Evolutionary conservation across 2,888 invertebrate species (phyloP).

Genomic region (Fragum whitleyi): DNA sequence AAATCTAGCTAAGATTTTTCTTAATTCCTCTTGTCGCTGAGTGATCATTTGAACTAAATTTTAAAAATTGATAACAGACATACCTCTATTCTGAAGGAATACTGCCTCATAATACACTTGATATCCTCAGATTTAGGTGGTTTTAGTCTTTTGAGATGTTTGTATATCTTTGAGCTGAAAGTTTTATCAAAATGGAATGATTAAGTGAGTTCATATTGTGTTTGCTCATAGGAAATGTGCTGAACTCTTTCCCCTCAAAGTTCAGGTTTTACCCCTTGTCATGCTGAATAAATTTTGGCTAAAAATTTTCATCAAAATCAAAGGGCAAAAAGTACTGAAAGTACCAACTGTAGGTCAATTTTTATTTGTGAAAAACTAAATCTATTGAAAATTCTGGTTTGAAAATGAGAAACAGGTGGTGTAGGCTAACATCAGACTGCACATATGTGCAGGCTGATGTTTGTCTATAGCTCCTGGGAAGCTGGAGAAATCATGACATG

Average conservation of each 20-base stretch:
- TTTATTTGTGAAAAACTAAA: too few species aligned
- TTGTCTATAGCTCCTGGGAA: too few species aligned
- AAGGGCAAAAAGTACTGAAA: too few species aligned
- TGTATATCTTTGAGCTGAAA: slow-evolving; percentile 15
- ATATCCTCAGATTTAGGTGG: neutral
- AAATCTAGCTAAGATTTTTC: slow-evolving; percentile 30
- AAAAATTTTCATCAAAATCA: too few species aligned
- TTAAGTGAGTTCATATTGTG: slow-evolving; percentile 26
- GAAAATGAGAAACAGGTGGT: too few species aligned
- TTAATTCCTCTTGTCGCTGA: slow-evolving; percentile 48
- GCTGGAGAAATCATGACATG: too few species aligned
- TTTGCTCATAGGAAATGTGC: slow-evolving; percentile 11
- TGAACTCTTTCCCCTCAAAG: neutral
- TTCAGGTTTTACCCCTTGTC: too few species aligned
- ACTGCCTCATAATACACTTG: neutral
- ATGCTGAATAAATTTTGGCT: too few species aligned
- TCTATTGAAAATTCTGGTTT: too few species aligned
- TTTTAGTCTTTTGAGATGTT: neutral
- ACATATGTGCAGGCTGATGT: too few species aligned
- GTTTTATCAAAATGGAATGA: slow-evolving; percentile 31
- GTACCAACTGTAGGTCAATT: too few species aligned
- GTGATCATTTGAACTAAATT: slow-evolving; percentile 51
- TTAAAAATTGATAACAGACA: slow-evolving; percentile 46
- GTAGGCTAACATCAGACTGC: too few species aligned
- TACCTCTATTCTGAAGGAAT: neutral